Evolutionary conservation across 2,797 vertebrate species (phyloP), one percentile per base, ranked within the genome.

Genomic region (Lithobates pipiens): DNA sequence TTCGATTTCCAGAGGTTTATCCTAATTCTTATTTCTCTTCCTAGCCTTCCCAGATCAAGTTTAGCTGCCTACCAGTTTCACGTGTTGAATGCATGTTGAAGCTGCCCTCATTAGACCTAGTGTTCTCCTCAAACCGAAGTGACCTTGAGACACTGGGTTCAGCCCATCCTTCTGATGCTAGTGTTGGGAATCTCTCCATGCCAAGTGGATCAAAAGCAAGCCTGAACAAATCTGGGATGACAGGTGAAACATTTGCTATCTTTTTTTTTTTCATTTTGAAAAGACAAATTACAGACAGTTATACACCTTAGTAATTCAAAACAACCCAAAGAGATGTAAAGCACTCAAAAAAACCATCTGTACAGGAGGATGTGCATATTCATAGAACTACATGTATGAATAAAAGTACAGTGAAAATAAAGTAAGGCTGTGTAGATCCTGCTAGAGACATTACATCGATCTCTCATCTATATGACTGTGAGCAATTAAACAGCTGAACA

Each of bases 51-150:
- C 98, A 99, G 93, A 99, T 99, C 91, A 97, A 98, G 85, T 99
- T 99, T 92, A 99, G 98, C 92, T 99, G 98, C 90, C 93, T 99
- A 89, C 98, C 98, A 0, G 97, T 99, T 88, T 99, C 98, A 77
- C 95, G 98, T 88, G 98, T 99, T 32, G 98, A 99, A 91, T 99
- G 98, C 50, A 99, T 99, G 98, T 93, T 99, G 70, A 99, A 99
- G 88, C 92, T 99, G 80, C 98, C 98, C 3, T 99, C 98, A 11
- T 90, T 99, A 86, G 98, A 99, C 90, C 95, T 99, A 85, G 98
- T 99, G 46, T 99, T 99, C 92, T 99, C 98, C 75, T 99, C 98
- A 50, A 99, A 99, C 90, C 95, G 98, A 36, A 97, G 97, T 65
- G 98, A 99, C 69, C 91, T 99, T 84, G 98, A 99, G 92, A 96